Evolutionary conservation across 2,797 vertebrate species (phyloP), one percentile per base, ranked within the genome.

Genomic region (Acropternis orthonyx): DNA sequence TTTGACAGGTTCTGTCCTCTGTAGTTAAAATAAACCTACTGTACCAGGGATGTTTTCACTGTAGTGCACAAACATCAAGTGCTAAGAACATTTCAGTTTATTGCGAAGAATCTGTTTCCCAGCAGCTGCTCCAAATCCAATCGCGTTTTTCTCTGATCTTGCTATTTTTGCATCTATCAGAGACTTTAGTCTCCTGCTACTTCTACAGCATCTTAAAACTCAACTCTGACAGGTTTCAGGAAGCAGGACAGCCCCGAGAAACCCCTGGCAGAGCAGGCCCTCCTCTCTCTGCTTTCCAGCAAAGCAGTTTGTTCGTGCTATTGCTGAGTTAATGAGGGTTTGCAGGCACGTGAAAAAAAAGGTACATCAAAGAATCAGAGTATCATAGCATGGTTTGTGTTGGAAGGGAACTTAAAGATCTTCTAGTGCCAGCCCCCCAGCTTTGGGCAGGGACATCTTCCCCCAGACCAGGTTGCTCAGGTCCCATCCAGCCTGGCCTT

Each of bases 1-100:
- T 91, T 74, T 92, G 92, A 85, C 95, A 96, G 81, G 75, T 71
- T 96, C 75, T 92, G 85, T 92, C 93, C 92, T 85, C 73, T 77
- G 72, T 79, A 91, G 92, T 88, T 95, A 72, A 91, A 95, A 93
- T 68, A 94, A 94, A 80, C 78, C 65, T 28, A 19, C 84, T 61
- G 41, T 59, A 94, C 75, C 68, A 16, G 85, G 49, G 91, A 34
- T 74, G 75, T 80, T 95, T 91, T 89, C 72, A 46, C 67, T 36
- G 75, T 71, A 93, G 73, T 26, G 27, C 91, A 59, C 91, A 46
- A 80, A 89, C 81, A 89, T 76, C 78, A 71, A 96, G 89, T 26
- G 75, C 76, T 71, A 43, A 87, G 75, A 95, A 75, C 68, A 16
- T 91, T 89, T 87, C 61, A 32, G 86, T 89, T 94, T 83, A 54